Conservation (phyloP, 2,797 vertebrate species). For the Clangula hyemalis region DNA sequence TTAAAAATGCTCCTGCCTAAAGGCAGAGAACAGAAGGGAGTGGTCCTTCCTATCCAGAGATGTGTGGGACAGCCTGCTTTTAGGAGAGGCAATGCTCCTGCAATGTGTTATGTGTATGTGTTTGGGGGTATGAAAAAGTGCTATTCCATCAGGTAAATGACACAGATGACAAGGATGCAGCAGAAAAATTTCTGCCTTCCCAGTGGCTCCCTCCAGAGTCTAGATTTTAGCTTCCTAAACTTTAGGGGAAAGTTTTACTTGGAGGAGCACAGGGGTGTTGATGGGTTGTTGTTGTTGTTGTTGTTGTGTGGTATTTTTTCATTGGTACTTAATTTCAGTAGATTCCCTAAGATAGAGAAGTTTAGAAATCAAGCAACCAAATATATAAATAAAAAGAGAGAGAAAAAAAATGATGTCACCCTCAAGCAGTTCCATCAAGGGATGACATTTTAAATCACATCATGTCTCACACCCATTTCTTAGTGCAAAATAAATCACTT, state of each 20-base stretch:
- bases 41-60: background rate
- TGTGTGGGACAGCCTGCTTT: background rate
- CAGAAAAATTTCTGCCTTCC: background rate
- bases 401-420: slow-evolving; percentile 73
- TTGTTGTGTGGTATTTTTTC: background rate
- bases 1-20: background rate
- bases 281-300: background rate
- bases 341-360: slow-evolving; percentile 73
- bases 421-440: slow-evolving; percentile 85
- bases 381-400: slow-evolving; percentile 56
- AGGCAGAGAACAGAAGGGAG: background rate
- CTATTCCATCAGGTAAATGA: background rate
- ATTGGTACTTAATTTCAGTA: slow-evolving; percentile 61
- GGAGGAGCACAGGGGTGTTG: fast-evolving
- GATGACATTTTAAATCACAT: slow-evolving; percentile 98
- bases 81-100: background rate
- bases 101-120: fast-evolving
- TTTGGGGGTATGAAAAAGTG: background rate
- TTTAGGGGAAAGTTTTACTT: background rate
- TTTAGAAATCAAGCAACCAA: slow-evolving; percentile 66
- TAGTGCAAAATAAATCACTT: slow-evolving; percentile 92
- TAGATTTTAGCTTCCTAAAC: background rate
- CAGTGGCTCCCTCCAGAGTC: background rate
- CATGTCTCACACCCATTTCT: slow-evolving; percentile 90
- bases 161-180: background rate